Base-by-base conservation (phyloP, 1,140 invertebrate species). In the Aleiodes sp. region DNA sequence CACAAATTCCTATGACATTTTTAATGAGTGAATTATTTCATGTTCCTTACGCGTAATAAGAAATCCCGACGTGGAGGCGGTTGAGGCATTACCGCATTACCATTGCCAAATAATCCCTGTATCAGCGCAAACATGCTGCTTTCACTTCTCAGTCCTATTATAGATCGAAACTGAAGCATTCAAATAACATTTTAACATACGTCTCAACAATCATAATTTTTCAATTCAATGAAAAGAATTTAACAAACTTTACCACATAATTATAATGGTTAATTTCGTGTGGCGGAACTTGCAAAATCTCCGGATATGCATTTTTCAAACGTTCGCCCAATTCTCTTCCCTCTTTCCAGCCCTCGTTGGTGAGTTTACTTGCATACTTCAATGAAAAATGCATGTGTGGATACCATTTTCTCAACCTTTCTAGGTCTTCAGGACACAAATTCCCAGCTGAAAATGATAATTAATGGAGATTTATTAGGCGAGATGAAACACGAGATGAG, bases 261-360 rank as follows among this genome's bases (percentile, higher is more conserved):
- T 52, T 73, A 37, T 57, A 39, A 28, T 68, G 71, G 12, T 60
- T 73, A 6, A 63, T 24, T 6, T 70, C 31, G 10, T 52, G 31
- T 29, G 68, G 67, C 1, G 63, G 4, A 3, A 39, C 21, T 2
- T 68, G 39, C 3, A 78, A 68, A 33, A 78, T 19, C 21, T 74
- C 63, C 6, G 76, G 75, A 35, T 78, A 76, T 31, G 70, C 65
- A 26, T 61, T 71, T 31, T 71, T 77, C 0, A 78, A 29, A 21
- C 74, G 68, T 57, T 65, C 72, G 12, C 73, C 76, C 31, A 79
- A 41, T 1, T 71, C 37, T 6, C 67, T 33, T 10, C 76, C 52
- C 24, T 79, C 77, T 14, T 67, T 41, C 16, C 60, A 52, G 8
- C 77, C 77, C 39, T 77, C 71, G 0, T 43, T 35, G 1, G 73